Percentiles rank a stretch among this genome's conserved stretches.
Evolutionary conservation across 2,888 invertebrate species (phyloP).

Genomic region (Mechanitis messenoides): DNA sequence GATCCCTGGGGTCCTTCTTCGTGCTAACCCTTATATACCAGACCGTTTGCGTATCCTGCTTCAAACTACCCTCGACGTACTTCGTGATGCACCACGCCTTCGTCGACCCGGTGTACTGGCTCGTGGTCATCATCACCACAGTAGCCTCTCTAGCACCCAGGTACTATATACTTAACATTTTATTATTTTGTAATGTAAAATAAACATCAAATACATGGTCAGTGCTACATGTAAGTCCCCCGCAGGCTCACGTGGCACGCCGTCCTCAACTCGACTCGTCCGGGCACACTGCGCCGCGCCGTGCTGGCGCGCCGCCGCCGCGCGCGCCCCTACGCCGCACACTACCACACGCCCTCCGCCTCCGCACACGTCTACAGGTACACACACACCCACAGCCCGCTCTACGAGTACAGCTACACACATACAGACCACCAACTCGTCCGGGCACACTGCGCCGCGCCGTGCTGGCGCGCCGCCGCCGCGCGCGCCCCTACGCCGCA

Average conservation of each 20-base stretch:
- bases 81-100: conserved; percentile 90
- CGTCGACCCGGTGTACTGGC: conserved; percentile 86
- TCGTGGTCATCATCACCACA: conserved; percentile 84
- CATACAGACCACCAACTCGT: conserved; percentile 57
- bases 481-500: conserved; percentile 52
- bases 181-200: too few species aligned
- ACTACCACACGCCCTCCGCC: conserved; percentile 53
- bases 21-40: conserved; percentile 90
- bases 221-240: too few species aligned
- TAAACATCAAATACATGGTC: too few species aligned
- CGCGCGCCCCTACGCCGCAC: conserved; percentile 53
- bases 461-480: conserved; percentile 77
- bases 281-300: conserved; percentile 85
- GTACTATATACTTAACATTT: conserved; percentile 53
- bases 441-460: conserved; percentile 87
- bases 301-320: conserved; percentile 77
- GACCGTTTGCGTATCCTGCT: conserved; percentile 86
- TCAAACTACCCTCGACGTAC: conserved; percentile 90
- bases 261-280: conserved; percentile 81
- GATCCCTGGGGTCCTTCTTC: conserved; percentile 89
- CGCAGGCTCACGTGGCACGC: conserved; percentile 82
- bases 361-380: conserved; percentile 50
- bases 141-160: conserved; percentile 89
- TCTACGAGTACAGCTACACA: conserved; percentile 44
- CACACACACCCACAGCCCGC: conserved; percentile 35